These are phyloP conservation scores for Ploceus nigricollis DNA, from an alignment of 2,113 vertebrate genomes.

Conservation along the genomic window DNA sequence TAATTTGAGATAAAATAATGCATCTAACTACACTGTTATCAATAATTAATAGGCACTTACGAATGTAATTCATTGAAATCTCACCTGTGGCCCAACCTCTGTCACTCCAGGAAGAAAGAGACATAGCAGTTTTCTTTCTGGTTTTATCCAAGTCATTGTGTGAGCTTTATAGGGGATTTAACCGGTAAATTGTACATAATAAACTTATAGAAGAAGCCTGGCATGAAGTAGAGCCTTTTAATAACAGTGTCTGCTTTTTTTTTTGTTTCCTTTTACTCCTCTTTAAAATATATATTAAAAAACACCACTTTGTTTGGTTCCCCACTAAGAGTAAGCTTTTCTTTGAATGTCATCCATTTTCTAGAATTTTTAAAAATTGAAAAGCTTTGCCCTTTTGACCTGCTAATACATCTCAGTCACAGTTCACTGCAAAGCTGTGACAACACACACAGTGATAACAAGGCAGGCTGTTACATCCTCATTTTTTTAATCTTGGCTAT, in stretches of 20 bases:
- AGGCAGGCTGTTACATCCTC: background rate
- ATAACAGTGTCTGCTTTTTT: slow-evolving; percentile 1
- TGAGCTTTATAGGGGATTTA: slow-evolving; percentile 34
- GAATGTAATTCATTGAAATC: slow-evolving; percentile 85
- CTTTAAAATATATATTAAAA: background rate
- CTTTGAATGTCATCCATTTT: slow-evolving; percentile 61
- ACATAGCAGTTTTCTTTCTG: slow-evolving; percentile 46
- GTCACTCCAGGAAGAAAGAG: slow-evolving; percentile 68
- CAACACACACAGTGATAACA: slow-evolving; percentile 31
- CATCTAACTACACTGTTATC: slow-evolving; percentile 82
- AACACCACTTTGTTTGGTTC: slow-evolving; percentile 4
- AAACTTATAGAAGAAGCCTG: slow-evolving; percentile 37
- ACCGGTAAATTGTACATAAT: slow-evolving; percentile 47
- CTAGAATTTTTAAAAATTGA: slow-evolving; percentile 58
- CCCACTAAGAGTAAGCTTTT: slow-evolving; percentile 49
- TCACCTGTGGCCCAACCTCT: slow-evolving; percentile 82
- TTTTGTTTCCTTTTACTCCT: slow-evolving; percentile 5
- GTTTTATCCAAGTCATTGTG: slow-evolving; percentile 63
- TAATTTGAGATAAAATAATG: slow-evolving; percentile 89
- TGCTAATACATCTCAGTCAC: slow-evolving; percentile 51
- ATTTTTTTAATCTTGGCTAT: background rate
- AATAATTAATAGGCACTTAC: slow-evolving; percentile 87
- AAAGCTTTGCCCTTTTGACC: slow-evolving; percentile 55
- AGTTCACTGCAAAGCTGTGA: slow-evolving; percentile 32
- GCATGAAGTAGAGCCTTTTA: slow-evolving; percentile 37